A percentile compares a stretch with the other conserved stretches of the same genome.
Conservation (phyloP, 2,888 invertebrate genomes). For the Ochropacha duplaris region DNA sequence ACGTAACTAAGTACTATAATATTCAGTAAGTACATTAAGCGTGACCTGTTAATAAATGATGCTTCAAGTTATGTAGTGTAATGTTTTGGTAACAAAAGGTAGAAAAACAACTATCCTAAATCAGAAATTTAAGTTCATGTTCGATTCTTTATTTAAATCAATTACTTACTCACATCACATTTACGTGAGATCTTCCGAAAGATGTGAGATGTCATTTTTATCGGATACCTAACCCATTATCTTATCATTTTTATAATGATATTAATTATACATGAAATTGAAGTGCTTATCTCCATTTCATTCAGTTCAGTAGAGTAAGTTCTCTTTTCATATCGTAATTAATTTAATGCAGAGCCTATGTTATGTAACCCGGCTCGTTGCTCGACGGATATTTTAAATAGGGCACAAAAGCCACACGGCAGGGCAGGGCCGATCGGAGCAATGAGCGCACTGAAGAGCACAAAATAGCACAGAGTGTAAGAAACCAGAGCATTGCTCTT, state of each 20-base stretch:
- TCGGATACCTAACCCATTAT: not conserved
- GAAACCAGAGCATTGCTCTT: slow-evolving; percentile 71
- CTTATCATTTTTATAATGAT: not conserved
- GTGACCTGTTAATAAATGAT: slow-evolving; percentile 28
- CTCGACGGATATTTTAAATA: slow-evolving; percentile 33
- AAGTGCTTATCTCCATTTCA: not conserved
- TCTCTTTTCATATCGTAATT: not conserved
- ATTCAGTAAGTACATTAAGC: slow-evolving; percentile 38
- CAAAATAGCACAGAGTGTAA: slow-evolving; percentile 38
- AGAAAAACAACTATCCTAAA: not conserved
- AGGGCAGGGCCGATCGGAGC: slow-evolving; percentile 12
- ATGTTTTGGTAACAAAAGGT: not conserved
- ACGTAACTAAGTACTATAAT: too few species aligned
- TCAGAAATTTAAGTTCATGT: not conserved
- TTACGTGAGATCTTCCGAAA: not conserved
- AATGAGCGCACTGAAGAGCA: slow-evolving; percentile 24
- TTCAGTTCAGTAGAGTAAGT: not conserved
- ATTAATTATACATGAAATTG: not conserved
- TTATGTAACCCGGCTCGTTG: slow-evolving; percentile 3
- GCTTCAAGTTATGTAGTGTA: not conserved
- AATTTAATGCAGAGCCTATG: slow-evolving; percentile 4
- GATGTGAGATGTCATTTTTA: not conserved
- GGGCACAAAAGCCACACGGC: slow-evolving; percentile 35
- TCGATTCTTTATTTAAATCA: not conserved
- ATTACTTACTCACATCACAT: not conserved